Base-by-base conservation (phyloP, 2,888 invertebrate genomes). In the Philereme transversata region DNA sequence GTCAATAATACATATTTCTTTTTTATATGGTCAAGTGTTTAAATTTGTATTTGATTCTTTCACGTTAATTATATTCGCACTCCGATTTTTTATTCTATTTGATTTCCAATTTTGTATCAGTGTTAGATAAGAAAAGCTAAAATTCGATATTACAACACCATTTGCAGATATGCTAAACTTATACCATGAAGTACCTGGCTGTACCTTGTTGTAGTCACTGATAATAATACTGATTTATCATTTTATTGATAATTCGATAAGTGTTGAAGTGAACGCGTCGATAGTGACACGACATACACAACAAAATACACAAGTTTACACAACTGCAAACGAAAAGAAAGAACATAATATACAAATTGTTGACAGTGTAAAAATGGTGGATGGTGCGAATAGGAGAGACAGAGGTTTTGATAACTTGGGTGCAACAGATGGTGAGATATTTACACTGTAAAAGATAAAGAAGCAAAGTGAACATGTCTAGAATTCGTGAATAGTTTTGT, bases 351-450 rank as follows among this genome's bases (percentile, higher is more conserved):
- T 40, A 45, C 22, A 22, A 22, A 11, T 45, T 45, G 7, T 41
- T 48, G 10, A 44, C 47, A 55, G 41, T 55, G 49, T 36, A 36
- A 53, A 64, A 64, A 79, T 81, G 76, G 71, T 67, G 35, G 74
- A 76, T 40, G 57, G 53, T 10, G 54, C 55, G 51, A 49, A 64
- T 10, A 62, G 44, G 41, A 67, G 54, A 45, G 64, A 62, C 8
- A 74, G 60, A 50, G 88, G 87, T 33, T 65, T 80, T 11, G 88
- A 89, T 57, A 88, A 89, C 66, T 78, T 68, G 5, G 75, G 72
- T 8, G 84, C 78, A 5, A 88, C 83, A 11, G 74, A 78, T 73
- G 89, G 90, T 89, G 77, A 73, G 41, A 36, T 40, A 10, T 33
- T 51, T 33, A 5, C 10, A 38, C 10, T 10, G 8, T 36, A 36